These are phyloP conservation scores for Choloepus didactylus DNA, from an alignment of 2,797 vertebrate species.

Conservation along the genomic window DNA sequence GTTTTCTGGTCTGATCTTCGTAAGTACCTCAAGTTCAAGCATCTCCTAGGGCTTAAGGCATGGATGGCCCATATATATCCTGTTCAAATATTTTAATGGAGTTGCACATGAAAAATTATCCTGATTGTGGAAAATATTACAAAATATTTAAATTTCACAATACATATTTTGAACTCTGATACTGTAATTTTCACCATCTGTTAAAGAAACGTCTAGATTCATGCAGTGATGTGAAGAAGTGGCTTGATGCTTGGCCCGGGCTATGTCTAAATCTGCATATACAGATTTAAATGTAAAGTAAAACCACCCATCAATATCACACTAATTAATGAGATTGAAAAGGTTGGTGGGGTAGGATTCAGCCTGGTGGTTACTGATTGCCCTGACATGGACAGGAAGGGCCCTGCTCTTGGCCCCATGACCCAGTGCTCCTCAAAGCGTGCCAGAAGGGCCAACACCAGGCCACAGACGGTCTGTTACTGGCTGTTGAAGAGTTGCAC, in stretches of 20 bases:
- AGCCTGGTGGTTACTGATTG: not conserved
- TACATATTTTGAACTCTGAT: not conserved
- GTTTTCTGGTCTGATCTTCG: not conserved
- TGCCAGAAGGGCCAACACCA: not conserved
- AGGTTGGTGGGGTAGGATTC: not conserved
- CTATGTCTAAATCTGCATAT: not conserved
- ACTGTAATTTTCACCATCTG: not conserved
- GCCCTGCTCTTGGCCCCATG: not conserved
- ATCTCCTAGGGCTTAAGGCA: not conserved
- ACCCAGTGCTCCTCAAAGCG: not conserved
- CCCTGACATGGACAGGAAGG: not conserved
- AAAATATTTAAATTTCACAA: slow-evolving; percentile 33
- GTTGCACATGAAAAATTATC: not conserved
- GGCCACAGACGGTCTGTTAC: not conserved
- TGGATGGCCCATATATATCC: not conserved
- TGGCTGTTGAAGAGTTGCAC: not conserved
- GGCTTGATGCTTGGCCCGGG: not conserved
- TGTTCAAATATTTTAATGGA: not conserved
- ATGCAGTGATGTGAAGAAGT: not conserved
- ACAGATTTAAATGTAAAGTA: not conserved
- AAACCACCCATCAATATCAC: not conserved
- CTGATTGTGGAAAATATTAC: not conserved
- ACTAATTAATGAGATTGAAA: not conserved
- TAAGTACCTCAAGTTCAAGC: not conserved
- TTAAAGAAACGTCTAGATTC: not conserved